A percentile compares a stretch with the other conserved stretches of the same genome.
Evolutionary conservation across 2,113 vertebrate genomes (phyloP).

Genomic region (Cololabis saira): DNA sequence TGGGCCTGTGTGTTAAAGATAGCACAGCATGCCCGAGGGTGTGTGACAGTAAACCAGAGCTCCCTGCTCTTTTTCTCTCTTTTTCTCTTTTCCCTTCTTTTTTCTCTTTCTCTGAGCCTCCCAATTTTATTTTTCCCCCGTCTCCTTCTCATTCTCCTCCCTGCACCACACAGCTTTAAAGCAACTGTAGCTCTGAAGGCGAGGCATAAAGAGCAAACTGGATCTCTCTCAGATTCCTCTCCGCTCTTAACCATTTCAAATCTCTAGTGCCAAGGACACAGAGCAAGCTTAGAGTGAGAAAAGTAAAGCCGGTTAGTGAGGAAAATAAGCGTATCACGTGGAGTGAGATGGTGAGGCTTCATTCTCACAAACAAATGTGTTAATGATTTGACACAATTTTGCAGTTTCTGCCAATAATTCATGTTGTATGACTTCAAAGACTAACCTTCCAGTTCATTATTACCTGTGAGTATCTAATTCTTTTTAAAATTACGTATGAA

Average conservation of each 20-base stretch:
- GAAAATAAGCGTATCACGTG: constrained; percentile 39
- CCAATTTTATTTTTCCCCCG: constrained; percentile 46
- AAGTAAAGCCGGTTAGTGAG: constrained; percentile 63
- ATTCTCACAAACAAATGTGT: constrained; percentile 52
- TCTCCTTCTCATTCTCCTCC: constrained; percentile 67
- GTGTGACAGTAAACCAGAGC: constrained; percentile 70
- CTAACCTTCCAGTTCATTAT: not conserved
- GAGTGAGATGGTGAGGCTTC: constrained; percentile 40
- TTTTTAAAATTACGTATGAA: too few species aligned
- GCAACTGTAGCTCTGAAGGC: constrained; percentile 61
- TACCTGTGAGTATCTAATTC: too few species aligned
- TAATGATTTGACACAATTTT: constrained; percentile 43
- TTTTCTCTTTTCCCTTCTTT: constrained; percentile 23
- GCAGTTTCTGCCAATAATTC: constrained; percentile 20
- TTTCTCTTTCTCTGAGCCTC: constrained; percentile 56
- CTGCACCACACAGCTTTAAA: constrained; percentile 55
- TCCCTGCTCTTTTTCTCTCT: constrained; percentile 59
- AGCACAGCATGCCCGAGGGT: constrained; percentile 71
- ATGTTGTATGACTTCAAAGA: constrained; percentile 4
- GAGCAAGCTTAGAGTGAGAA: constrained; percentile 53
- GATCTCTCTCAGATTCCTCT: constrained; percentile 47
- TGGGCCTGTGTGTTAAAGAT: constrained; percentile 75
- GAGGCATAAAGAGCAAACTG: constrained; percentile 37
- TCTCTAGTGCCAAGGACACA: constrained; percentile 59
- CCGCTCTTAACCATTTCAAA: constrained; percentile 61